A percentile compares a stretch with the other conserved stretches of the same genome.
Conservation (phyloP, 1,140 invertebrate species). For the Meteorus sp. region DNA sequence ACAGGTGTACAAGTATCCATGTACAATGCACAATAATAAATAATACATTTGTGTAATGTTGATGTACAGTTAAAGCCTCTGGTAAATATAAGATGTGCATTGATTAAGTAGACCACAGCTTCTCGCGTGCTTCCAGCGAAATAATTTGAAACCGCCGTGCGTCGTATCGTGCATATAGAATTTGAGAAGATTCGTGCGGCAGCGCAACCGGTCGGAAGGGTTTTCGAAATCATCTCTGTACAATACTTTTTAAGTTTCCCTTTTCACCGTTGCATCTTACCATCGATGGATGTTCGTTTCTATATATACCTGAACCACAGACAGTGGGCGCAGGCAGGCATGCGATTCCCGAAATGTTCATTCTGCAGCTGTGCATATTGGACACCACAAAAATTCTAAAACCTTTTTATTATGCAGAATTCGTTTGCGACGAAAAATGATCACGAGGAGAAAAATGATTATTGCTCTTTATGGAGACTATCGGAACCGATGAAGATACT, state of each 20-base stretch:
- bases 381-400: constrained; percentile 15
- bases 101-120: no score
- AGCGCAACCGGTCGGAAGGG: constrained; percentile 20
- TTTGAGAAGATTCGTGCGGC: constrained; percentile 17
- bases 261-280: constrained; percentile 3
- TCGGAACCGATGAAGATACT: background rate
- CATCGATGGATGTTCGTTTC: no score
- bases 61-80: no score
- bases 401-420: background rate
- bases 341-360: constrained; percentile 16
- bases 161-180: background rate
- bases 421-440: background rate
- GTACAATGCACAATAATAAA: no score
- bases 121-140: no score
- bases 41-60: no score
- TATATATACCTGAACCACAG: constrained; percentile 23
- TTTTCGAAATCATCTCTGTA: constrained; percentile 20
- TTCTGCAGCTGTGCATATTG: constrained; percentile 20
- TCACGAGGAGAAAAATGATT: background rate
- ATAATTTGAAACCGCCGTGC: background rate
- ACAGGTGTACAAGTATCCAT: no score
- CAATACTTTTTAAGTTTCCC: constrained; percentile 7
- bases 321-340: constrained; percentile 13
- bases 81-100: no score
- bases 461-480: background rate